phyloP scores from a whole-genome alignment of 2,797 vertebrate species.

The Lithobates pipiens region DNA sequence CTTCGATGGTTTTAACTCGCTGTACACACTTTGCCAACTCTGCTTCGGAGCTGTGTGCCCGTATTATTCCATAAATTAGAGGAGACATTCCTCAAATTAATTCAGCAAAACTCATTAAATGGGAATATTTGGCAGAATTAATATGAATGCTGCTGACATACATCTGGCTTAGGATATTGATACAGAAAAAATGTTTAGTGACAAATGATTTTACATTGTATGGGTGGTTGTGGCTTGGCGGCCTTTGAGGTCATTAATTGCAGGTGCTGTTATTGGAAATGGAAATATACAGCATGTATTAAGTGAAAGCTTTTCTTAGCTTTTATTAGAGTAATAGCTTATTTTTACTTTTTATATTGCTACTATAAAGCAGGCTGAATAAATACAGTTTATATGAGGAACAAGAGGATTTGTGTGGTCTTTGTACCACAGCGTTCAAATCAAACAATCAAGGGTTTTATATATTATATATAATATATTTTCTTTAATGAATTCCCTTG shows the following conservation, averaged over 20 bases:
- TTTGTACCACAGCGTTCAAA: background rate
- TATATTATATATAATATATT: background rate
- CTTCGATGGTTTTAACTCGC: conserved; percentile 29
- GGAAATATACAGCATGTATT: background rate
- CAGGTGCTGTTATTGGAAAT: background rate
- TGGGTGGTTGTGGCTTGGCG: conserved; percentile 48
- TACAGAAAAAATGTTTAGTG: conserved; percentile 50
- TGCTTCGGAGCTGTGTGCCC: conserved; percentile 23
- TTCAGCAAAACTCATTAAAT: conserved; percentile 57
- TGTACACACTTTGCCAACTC: conserved; percentile 30
- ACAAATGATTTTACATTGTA: conserved; percentile 40
- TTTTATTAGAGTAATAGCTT: background rate
- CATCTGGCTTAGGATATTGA: conserved; percentile 50
- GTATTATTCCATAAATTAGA: conserved; percentile 44
- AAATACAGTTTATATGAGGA: background rate
- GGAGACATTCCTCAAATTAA: conserved; percentile 50
- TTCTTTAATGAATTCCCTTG: background rate
- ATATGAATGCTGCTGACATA: conserved; percentile 57
- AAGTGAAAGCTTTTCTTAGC: background rate
- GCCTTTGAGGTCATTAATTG: background rate
- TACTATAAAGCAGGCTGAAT: background rate
- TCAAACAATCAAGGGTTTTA: background rate
- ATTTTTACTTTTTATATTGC: conserved; percentile 8
- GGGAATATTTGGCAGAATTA: conserved; percentile 46
- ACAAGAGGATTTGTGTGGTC: conserved; percentile 2